phyloP scores from a whole-genome alignment of 2,113 vertebrate genomes.

The Ophthalmolycus amberensis region DNA sequence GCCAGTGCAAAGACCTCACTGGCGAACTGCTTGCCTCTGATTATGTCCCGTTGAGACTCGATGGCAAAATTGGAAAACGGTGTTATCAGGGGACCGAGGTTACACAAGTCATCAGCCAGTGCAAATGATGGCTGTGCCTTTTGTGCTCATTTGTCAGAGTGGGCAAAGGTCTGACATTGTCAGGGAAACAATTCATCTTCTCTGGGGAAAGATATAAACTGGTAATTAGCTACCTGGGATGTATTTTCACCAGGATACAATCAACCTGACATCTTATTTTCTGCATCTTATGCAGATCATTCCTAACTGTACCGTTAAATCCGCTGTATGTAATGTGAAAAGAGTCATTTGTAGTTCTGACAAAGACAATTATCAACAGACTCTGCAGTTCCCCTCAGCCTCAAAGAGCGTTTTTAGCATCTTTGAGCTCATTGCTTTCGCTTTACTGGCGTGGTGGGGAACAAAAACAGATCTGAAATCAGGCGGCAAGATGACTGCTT shows the following conservation, averaged over 20 bases:
- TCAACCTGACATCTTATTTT: background rate
- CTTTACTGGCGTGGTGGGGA: no score
- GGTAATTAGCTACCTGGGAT: slow-evolving; percentile 28
- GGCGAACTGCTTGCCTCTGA: slow-evolving; percentile 68
- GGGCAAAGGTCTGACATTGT: slow-evolving; percentile 34
- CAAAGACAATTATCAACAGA: background rate
- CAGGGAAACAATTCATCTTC: slow-evolving; percentile 42
- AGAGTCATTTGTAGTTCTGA: background rate
- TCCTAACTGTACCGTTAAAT: background rate
- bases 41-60: slow-evolving; percentile 56
- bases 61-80: slow-evolving; percentile 67
- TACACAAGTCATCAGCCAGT: slow-evolving; percentile 41
- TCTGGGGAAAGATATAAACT: slow-evolving; percentile 2
- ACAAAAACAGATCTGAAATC: slow-evolving; percentile 1
- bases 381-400: background rate
- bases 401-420: no score
- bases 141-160: slow-evolving; percentile 49
- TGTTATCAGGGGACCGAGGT: slow-evolving; percentile 38
- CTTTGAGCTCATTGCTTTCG: no score
- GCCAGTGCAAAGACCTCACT: no score
- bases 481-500: background rate
- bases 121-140: slow-evolving; percentile 29
- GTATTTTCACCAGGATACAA: slow-evolving; percentile 18
- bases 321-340: background rate
- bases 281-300: background rate